Evolutionary conservation across 30 jellyfish, hydroid and myxozoan species (phyloP), one percentile per base, ranked within the genome.

Genomic region (Aurelia aurita): DNA sequence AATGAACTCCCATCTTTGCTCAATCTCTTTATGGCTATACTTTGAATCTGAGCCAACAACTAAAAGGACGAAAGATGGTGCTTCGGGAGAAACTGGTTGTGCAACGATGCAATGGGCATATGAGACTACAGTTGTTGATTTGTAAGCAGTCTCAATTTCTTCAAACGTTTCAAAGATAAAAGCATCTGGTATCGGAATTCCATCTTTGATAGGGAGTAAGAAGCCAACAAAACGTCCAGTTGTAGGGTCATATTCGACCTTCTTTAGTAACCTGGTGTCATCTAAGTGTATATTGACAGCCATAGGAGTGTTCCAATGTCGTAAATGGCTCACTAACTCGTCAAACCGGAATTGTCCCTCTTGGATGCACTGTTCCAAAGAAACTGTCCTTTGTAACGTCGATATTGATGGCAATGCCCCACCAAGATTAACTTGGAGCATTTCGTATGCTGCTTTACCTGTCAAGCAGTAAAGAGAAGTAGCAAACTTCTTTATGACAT

Each of bases 331-430:
- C 31, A 54, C 69, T 20, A 78, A 66, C 58, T 78, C 89, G 31
- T 78, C 45, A 27, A 78, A 59, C 21, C 79, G 47, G 62, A 59
- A 78, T 78, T 78, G 72, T 27, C 89, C 89, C 62, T 78, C 89
- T 54, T 78, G 34, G 45, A 58, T 78, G 31, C 39, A 46, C 28
- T 54, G 29, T 47, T 74, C 39, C 60, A n/a, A 45, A 5, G 74
- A 16, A 74, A 74, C 26, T 54, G 31, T 51, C 60, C 59, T 18
- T 20, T 74, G 87, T 58, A 74, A 54, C 29, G 74, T 74, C 58
- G 74, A 74, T 8, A 74, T 77, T 5, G 87, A 22, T 22, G 87
- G 73, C 64, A 78, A 78, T 14, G 80, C 81, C 43, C 89, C 34
- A 61, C 64, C 79, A 19, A 61, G 69, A 78, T 78, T 78, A 19